Conservation (phyloP, 2,113 vertebrate species). For the Propithecus coquereli region DNA sequence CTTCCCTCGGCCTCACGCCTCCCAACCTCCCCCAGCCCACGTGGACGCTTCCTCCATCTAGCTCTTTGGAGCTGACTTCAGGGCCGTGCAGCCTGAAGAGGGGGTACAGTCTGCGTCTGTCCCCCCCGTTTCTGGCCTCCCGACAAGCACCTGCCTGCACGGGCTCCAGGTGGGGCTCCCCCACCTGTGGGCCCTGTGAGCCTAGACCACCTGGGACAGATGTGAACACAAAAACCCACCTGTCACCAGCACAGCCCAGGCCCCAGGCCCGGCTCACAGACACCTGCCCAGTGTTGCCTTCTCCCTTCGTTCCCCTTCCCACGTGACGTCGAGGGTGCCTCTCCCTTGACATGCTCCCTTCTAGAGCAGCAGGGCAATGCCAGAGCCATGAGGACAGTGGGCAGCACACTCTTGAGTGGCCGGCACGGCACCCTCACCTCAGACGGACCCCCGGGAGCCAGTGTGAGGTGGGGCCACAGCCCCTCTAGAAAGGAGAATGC, state of each 20-base stretch:
- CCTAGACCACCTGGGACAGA: background rate
- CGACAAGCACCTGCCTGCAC: background rate
- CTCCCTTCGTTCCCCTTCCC: background rate
- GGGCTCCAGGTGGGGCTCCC: background rate
- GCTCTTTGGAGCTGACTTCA: background rate
- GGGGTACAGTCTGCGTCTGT: accelerated
- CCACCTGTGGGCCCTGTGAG: background rate
- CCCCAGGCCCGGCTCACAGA: background rate
- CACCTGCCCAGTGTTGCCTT: background rate
- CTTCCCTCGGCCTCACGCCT: accelerated
- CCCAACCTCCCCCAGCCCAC: background rate
- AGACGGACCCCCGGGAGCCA: background rate
- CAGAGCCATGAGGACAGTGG: no score
- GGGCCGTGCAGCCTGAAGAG: background rate
- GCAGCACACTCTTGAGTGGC: background rate
- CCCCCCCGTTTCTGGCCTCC: background rate
- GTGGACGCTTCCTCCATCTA: no score
- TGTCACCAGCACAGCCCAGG: background rate
- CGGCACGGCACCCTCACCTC: no score
- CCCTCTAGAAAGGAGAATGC: background rate
- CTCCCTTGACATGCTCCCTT: no score
- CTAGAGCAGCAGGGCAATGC: background rate
- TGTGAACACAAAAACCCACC: background rate
- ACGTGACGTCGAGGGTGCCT: background rate
- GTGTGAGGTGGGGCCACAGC: background rate